Evolutionary conservation across 2,797 vertebrate species (phyloP).

Genomic region (Cyprinodon diabolis): DNA sequence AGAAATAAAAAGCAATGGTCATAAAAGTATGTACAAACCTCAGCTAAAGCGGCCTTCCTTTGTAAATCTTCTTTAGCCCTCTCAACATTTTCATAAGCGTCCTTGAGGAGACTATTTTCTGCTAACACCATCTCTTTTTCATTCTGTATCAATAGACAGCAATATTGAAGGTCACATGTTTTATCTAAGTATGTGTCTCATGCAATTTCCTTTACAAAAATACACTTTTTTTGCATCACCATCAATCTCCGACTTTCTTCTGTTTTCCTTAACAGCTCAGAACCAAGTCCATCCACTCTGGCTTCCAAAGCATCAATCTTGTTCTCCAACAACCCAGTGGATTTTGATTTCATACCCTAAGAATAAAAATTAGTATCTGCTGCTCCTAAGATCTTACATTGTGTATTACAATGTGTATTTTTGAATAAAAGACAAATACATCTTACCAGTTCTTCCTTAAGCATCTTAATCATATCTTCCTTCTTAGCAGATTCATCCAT

Average conservation of each 20-base stretch:
- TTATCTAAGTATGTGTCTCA: neutral
- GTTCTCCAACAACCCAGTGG: constrained; percentile 57
- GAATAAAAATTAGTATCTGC: constrained; percentile 11
- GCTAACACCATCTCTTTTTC: constrained; percentile 66
- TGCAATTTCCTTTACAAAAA: neutral
- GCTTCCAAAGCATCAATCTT: constrained; percentile 50
- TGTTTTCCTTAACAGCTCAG: constrained; percentile 68
- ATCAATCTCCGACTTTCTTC: constrained; percentile 61
- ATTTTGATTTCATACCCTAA: constrained; percentile 68
- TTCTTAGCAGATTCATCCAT: constrained; percentile 77
- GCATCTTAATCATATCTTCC: constrained; percentile 81
- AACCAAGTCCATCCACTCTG: constrained; percentile 61
- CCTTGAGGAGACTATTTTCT: constrained; percentile 76
- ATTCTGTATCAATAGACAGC: constrained; percentile 60
- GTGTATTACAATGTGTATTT: neutral
- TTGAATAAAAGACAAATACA: constrained; percentile 1
- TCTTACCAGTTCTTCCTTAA: constrained; percentile 83
- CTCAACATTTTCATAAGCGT: constrained; percentile 73
- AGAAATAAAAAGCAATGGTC: constrained; percentile 8
- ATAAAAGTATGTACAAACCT: constrained; percentile 68
- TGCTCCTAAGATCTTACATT: neutral
- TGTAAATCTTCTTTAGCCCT: constrained; percentile 72
- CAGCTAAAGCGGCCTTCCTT: constrained; percentile 65
- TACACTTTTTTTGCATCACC: constrained; percentile 52
- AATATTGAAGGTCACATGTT: neutral